Conservation (phyloP, 2,113 vertebrate species). For the Scartelaos histophorus region DNA sequence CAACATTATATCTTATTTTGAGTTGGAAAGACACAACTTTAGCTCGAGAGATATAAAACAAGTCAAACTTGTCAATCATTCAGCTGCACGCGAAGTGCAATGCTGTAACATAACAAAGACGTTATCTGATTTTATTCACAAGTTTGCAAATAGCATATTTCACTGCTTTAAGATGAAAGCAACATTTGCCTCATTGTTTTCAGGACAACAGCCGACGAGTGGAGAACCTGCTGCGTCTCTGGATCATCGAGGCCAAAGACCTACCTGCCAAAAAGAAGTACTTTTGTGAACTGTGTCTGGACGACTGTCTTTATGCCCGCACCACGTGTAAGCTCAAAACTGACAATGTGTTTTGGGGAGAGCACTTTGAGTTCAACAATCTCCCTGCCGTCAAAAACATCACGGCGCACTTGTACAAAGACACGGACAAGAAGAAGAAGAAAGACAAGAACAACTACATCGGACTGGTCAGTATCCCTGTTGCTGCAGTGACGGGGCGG, state of each 20-base stretch:
- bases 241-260: constrained; percentile 99
- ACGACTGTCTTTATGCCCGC: constrained; percentile 95
- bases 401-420: constrained; percentile 93
- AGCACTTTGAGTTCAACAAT: constrained; percentile 99
- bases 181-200: constrained; percentile 15
- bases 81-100: no score
- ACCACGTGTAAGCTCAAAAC: constrained; percentile 98
- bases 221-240: constrained; percentile 92
- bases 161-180: not conserved
- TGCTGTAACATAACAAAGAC: no score
- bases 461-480: constrained; percentile 89
- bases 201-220: constrained; percentile 97
- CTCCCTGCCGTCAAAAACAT: constrained; percentile 88
- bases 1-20: not conserved
- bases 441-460: constrained; percentile 98
- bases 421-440: constrained; percentile 99
- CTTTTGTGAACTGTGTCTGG: constrained; percentile 94
- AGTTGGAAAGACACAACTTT: not conserved
- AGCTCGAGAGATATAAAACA: not conserved
- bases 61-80: not conserved
- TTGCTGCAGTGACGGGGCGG: constrained; percentile 84
- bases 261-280: constrained; percentile 97
- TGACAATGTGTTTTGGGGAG: constrained; percentile 98
- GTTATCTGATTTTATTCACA: no score
- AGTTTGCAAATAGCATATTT: not conserved